Evolutionary conservation across 2,113 vertebrate species (phyloP), one percentile per base, ranked within the genome.

Genomic region (Sinocyclocheilus rhinocerous): DNA sequence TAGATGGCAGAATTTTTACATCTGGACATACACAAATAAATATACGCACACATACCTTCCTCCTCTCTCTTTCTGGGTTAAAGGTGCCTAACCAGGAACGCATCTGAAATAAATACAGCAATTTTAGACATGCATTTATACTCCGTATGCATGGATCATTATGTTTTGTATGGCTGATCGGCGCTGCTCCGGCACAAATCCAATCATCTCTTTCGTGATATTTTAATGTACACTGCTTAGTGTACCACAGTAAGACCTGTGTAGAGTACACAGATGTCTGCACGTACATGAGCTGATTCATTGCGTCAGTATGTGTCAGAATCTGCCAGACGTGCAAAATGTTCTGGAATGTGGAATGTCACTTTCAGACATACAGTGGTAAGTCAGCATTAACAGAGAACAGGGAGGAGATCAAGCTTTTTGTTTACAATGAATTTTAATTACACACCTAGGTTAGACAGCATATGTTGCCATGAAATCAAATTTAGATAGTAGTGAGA

Each of bases 61-160:
- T 87, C 70, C 85, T 81, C 76, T 91, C 78, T 36, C 83, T 76
- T 81, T 89, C 89, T 24, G 88, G 69, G 45, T 80, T 88, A 22
- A 90, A 90, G 24, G 89, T 90, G 63, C 89, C 89, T 29, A 90
- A 75, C 89, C 89, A 90, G 39, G 89, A 90, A 75, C 78, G 89
- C 87, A 90, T 90, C 89, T 90, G 29, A 42, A 72, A 52, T 50
- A 16, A 65, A 57, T 52, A 84, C 16, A 73, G 36, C 29, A 78
- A 81, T 76, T 75, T 87, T 84, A 80, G 42, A 89, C 83, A 83
- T 73, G 61, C 39, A 90, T 77, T 18, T 72, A 29, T 18, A 42
- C 16, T 33, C 13, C 9, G 22, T 4, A 8, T 45, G 3, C 39
- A 48, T 24, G 22, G 39, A 75, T 45, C 39, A 48, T 48, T 15